These are phyloP conservation scores for Neosalanx taihuensis DNA, from an alignment of 2,797 vertebrate genomes.

Conservation along the genomic window DNA sequence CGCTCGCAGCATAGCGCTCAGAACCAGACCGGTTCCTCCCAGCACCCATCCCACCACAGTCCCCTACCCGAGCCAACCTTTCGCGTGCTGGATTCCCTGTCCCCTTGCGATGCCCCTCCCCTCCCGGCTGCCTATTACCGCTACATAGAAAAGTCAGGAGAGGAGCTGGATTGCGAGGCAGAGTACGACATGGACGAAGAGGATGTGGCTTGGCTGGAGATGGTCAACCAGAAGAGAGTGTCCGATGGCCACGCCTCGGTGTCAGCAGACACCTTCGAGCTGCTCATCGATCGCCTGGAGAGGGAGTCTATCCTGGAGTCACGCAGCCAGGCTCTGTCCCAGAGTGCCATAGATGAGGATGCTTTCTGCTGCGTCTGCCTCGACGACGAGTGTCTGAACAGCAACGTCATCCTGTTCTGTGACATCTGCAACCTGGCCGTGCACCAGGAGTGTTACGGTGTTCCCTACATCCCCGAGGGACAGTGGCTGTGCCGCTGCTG, in stretches of 20 bases:
- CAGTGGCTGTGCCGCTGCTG: conserved; percentile 99
- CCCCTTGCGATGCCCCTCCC: conserved; percentile 74
- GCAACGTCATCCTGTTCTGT: conserved; percentile 97
- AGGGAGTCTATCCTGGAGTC: conserved; percentile 93
- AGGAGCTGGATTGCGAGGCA: conserved; percentile 89
- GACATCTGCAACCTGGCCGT: conserved; percentile 98
- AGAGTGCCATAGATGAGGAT: conserved; percentile 89
- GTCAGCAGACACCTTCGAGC: conserved; percentile 88
- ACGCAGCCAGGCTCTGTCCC: conserved; percentile 83
- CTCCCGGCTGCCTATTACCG: conserved; percentile 87
- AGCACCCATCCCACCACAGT: conserved; percentile 56
- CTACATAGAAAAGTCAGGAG: conserved; percentile 84
- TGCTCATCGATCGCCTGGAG: conserved; percentile 91
- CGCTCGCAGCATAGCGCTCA: conserved; percentile 61
- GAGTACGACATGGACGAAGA: conserved; percentile 99
- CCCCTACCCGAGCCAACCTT: conserved; percentile 90
- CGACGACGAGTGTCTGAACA: conserved; percentile 97
- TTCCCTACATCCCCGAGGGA: conserved; percentile 98
- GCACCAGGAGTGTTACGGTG: conserved; percentile 97
- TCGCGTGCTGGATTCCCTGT: conserved; percentile 78
- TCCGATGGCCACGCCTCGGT: conserved; percentile 85
- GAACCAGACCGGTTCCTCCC: conserved; percentile 73
- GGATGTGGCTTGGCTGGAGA: conserved; percentile 94
- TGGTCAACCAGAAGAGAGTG: conserved; percentile 92
- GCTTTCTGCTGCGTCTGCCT: conserved; percentile 97